Percentiles rank a stretch among this genome's conserved stretches.
phyloP scores from a whole-genome alignment of 2,113 vertebrate species.

The Azemiops feae region DNA sequence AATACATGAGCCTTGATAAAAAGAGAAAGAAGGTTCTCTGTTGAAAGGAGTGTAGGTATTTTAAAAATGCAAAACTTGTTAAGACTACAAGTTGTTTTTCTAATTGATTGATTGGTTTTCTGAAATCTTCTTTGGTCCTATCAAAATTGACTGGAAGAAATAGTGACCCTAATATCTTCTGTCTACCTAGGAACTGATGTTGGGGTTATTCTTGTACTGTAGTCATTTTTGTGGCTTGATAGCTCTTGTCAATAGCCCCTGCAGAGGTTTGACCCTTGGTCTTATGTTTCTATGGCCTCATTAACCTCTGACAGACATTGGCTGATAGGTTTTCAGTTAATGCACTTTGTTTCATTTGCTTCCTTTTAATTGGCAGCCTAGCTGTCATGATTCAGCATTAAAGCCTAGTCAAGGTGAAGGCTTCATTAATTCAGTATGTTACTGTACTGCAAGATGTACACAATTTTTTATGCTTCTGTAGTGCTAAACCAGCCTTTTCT shows the following conservation, averaged over 20 bases:
- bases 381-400: slow-evolving; percentile 12
- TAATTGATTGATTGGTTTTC: background rate
- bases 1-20: background rate
- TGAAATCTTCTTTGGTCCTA: background rate
- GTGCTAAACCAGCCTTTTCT: background rate
- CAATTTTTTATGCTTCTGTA: background rate
- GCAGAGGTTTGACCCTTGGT: slow-evolving; percentile 34
- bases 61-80: background rate
- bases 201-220: slow-evolving; percentile 22
- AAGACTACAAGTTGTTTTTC: background rate
- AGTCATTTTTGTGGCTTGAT: slow-evolving; percentile 22
- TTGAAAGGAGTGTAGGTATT: background rate
- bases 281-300: background rate
- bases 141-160: background rate
- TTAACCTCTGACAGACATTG: slow-evolving; percentile 48
- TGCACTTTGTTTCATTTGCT: background rate
- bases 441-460: background rate
- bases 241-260: slow-evolving; percentile 22
- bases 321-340: slow-evolving; percentile 41
- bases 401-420: fast-evolving
- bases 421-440: background rate
- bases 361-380: slow-evolving; percentile 27
- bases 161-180: slow-evolving; percentile 32
- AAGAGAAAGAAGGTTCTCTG: background rate
- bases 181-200: slow-evolving; percentile 19